Evolutionary conservation across 2,113 vertebrate species (phyloP), one percentile per base, ranked within the genome.

Genomic region (Caranx ignobilis): DNA sequence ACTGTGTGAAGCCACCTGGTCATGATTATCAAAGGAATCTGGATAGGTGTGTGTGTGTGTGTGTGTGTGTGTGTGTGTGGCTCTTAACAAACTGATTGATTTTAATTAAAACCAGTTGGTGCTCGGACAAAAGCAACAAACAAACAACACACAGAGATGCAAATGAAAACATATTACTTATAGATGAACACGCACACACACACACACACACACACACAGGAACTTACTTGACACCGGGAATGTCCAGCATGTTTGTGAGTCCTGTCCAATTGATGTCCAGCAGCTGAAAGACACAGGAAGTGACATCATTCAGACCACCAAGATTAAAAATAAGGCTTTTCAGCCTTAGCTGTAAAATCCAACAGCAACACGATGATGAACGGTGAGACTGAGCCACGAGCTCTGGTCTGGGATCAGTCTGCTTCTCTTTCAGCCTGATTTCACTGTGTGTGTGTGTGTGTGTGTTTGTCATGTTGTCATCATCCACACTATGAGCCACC

Each of bases 181-280:
- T 19, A 47, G 16, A 45, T 5, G 13, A 41, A 16, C 11, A 47
- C 2, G 9, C 18, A 59, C 10, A 18, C 8, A 39, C 9, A 62
- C 45, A 75, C 21, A 34, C 31, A 63, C 26, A 77, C 45, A 64
- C 5, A 47, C 39, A 18, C 59, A 41, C 39, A n/a, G 35, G 7
- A 39, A 96, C 97, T 97, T 90, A 99, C 98, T 99, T 98, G 52
- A 99, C 64, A 69, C 98, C 98, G 0, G 98, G 98, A 84, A 99
- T 96, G 82, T 99, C 98, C 89, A 99, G 90, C 89, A 99, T 95
- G 88, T 99, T 99, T 15, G 98, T 99, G 88, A 99, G 94, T 83
- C 98, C 98, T 0, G 97, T 98, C 98, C 98, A 99, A 64, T 98
- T 99, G 83, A 99, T 98, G 91, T 99, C 97, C 90, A 99, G 91